Evolutionary conservation across 2,888 invertebrate species (phyloP), one percentile per base, ranked within the genome.

Genomic region (Archips xylosteana): DNA sequence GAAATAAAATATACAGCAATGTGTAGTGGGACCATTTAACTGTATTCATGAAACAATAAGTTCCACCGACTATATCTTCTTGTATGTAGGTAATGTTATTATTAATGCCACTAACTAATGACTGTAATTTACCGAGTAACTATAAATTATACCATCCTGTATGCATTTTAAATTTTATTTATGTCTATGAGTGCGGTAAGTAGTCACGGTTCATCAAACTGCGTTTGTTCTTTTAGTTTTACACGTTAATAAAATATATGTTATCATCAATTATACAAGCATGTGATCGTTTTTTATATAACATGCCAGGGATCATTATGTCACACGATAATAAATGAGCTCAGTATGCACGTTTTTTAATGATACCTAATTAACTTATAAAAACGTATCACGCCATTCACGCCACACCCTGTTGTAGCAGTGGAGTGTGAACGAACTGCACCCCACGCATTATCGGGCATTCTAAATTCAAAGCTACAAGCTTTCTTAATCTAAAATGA

Each of bases 251-350:
- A n/a, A 45, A 3, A 45, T 45, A 12, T 45, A 45, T 3, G 57
- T 57, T 57, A 57, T 57, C 57, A 57, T 10, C 12, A 57, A 10
- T 57, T 57, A 57, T 1, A 10, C 32, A 57, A 10, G 10, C 12
- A 32, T 32, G 32, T 57, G 32, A 57, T 12, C 32, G 32, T 10
- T 6, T 23, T 5, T 32, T 10, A 1, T 23, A 23, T 32, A 12
- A 32, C 23, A 23, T 23, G 12, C 45, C 8, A 23, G 54, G 2
- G 54, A 54, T 54, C 54, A 54, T 54, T 54, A 23, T 54, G 54
- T 15, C 54, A 54, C 54, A 23, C 54, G 54, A 54, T 54, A 54
- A 54, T 23, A 23, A 54, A 54, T 54, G 54, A 9, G 54, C 51
- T n/a, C 51, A 15, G 45, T 5, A 5, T 49, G 54, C 54, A 54